Conservation (phyloP, 2,888 invertebrate genomes). For the Cataglyphis rosenhaueri region DNA sequence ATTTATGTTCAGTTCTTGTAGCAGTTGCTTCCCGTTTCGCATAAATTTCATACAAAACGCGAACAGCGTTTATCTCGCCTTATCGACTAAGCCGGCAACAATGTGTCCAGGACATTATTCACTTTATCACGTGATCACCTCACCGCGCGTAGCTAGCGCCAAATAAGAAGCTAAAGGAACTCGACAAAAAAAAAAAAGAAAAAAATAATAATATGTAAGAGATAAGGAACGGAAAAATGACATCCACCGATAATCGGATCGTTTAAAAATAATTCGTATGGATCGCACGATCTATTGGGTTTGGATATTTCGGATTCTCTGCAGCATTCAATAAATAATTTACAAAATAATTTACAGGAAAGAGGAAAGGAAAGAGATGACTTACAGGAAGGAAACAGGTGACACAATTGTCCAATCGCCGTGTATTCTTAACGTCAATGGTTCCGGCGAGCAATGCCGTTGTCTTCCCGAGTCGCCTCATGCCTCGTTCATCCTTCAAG, state of each 20-base stretch:
- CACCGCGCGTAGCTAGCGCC: constrained; percentile 48
- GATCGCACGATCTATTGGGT: neutral
- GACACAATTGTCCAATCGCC: constrained; percentile 23
- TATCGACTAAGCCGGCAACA: constrained; percentile 48
- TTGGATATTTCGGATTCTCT: neutral
- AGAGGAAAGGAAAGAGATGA: constrained; percentile 37
- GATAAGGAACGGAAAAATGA: neutral
- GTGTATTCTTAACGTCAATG: constrained; percentile 39
- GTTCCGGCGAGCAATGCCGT: constrained; percentile 51
- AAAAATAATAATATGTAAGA: constrained; percentile 10
- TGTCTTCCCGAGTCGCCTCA: constrained; percentile 32
- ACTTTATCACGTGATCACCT: constrained; percentile 47
- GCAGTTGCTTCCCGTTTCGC: constrained; percentile 38
- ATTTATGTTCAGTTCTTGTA: constrained; percentile 21
- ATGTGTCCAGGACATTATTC: constrained; percentile 47
- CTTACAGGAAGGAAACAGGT: constrained; percentile 23
- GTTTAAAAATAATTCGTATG: neutral
- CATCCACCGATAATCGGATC: neutral
- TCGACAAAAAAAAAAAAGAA: constrained; percentile 12
- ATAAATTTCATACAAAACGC: constrained; percentile 41
- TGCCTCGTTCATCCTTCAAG: constrained; percentile 39
- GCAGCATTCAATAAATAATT: constrained; percentile 41
- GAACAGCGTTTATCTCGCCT: constrained; percentile 30
- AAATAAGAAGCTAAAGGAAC: constrained; percentile 52
- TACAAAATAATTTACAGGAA: constrained; percentile 26